A percentile compares a stretch with the other conserved stretches of the same genome.
Conservation (phyloP, 2,113 vertebrate species). For the Datnioides undecimradiatus region DNA sequence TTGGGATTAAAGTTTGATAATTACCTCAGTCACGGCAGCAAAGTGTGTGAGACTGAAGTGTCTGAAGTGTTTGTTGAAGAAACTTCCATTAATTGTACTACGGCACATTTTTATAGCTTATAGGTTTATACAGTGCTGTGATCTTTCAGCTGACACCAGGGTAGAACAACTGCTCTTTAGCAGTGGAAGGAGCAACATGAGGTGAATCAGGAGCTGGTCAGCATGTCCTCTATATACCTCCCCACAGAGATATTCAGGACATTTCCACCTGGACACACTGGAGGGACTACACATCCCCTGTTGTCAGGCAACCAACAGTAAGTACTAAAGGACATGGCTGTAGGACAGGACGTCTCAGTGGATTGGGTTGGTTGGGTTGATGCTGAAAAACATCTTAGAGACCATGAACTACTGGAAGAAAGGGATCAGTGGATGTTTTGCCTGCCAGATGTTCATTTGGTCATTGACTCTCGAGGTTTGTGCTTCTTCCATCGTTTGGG, state of each 20-base stretch:
- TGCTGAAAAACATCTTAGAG: neutral
- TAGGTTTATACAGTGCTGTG: neutral
- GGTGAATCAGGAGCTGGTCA: neutral
- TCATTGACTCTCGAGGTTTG: too few species aligned
- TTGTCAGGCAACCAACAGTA: neutral
- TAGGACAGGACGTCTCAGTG: neutral
- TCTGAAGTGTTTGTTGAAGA: neutral
- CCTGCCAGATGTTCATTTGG: too few species aligned
- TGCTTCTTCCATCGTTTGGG: too few species aligned
- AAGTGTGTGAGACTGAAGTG: neutral
- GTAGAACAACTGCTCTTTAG: neutral
- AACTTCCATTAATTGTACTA: neutral
- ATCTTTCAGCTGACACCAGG: neutral
- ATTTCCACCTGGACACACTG: neutral
- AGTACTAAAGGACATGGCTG: neutral
- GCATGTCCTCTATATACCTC: neutral
- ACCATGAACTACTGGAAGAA: neutral
- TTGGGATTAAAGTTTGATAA: slow-evolving; percentile 42
- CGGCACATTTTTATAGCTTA: slow-evolving; percentile 1
- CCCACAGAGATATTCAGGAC: neutral
- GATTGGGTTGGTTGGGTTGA: neutral
- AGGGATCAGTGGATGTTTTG: too few species aligned
- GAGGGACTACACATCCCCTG: neutral
- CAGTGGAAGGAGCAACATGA: neutral
- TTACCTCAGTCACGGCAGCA: slow-evolving; percentile 3